phyloP scores from a whole-genome alignment of 2,888 invertebrate species.

The Caenorhabditis doughertyi region DNA sequence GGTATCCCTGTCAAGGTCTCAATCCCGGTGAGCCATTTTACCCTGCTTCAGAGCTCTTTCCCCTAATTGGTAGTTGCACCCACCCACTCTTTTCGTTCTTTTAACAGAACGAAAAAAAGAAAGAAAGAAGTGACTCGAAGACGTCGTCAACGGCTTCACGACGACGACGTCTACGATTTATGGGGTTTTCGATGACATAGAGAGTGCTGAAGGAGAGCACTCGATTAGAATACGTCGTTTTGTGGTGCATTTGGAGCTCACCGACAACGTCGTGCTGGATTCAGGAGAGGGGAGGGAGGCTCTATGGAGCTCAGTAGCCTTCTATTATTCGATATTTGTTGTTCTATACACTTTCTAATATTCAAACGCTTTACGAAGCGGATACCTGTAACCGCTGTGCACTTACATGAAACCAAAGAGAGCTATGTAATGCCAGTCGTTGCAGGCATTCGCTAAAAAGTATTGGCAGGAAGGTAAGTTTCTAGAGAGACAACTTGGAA shows the following conservation, averaged over 20 bases:
- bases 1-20: slow-evolving; percentile 49
- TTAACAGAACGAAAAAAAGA: too few species aligned
- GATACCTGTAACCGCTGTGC: slow-evolving; percentile 30
- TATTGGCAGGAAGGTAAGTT: too few species aligned
- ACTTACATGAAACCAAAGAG: slow-evolving; percentile 14
- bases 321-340: too few species aligned
- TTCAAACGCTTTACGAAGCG: slow-evolving; percentile 5
- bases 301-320: too few species aligned
- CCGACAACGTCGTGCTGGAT: too few species aligned
- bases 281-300: too few species aligned
- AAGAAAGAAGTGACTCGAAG: neutral
- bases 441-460: slow-evolving; percentile 29
- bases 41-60: neutral
- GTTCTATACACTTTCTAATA: neutral
- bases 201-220: too few species aligned
- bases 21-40: slow-evolving; percentile 3
- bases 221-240: neutral
- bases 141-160: slow-evolving; percentile 21
- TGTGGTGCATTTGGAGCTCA: neutral
- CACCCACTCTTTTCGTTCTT: too few species aligned
- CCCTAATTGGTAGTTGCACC: slow-evolving; percentile 18
- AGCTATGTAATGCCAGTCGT: slow-evolving; percentile 47
- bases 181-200: slow-evolving; percentile 20
- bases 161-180: slow-evolving; percentile 39
- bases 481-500: too few species aligned